Evolutionary conservation across 2,888 invertebrate genomes (phyloP).

Genomic region (Carabus problematicus): DNA sequence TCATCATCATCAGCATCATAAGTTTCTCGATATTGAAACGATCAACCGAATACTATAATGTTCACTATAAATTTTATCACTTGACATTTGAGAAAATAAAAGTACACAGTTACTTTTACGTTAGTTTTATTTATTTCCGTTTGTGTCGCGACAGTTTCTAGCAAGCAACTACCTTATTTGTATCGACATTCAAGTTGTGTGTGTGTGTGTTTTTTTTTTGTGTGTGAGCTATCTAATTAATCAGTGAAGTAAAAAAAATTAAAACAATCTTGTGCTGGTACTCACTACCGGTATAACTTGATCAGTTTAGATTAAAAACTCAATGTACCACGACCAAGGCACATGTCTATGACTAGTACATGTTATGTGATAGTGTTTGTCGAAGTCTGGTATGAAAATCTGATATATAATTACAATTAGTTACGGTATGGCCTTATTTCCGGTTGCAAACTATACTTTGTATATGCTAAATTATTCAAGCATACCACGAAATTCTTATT

Average conservation of each 20-base stretch:
- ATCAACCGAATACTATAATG: background rate
- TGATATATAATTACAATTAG: too few relatives aligned
- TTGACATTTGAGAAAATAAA: slow-evolving; percentile 29
- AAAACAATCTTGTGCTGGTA: slow-evolving; percentile 24
- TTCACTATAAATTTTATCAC: background rate
- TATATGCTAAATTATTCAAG: too few relatives aligned
- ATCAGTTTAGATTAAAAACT: slow-evolving; percentile 28
- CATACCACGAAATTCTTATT: too few relatives aligned
- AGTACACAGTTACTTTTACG: slow-evolving; percentile 8
- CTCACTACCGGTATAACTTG: slow-evolving; percentile 37
- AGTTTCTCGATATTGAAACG: slow-evolving; percentile 6
- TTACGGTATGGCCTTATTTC: too few relatives aligned
- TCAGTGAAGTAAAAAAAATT: slow-evolving; percentile 26
- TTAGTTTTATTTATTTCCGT: slow-evolving; percentile 32
- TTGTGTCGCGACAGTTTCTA: slow-evolving; percentile 12
- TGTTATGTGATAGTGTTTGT: too few relatives aligned
- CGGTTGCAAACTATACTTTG: too few relatives aligned
- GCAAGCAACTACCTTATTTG: slow-evolving; percentile 32
- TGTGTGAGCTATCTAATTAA: slow-evolving; percentile 22
- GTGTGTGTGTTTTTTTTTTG: background rate
- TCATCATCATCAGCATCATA: too few relatives aligned
- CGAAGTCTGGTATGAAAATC: too few relatives aligned
- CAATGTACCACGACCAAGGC: background rate
- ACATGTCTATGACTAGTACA: too few relatives aligned
- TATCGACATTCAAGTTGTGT: slow-evolving; percentile 3